Evolutionary conservation across 1,140 invertebrate genomes (phyloP).

Genomic region (Eumeta japonica): DNA sequence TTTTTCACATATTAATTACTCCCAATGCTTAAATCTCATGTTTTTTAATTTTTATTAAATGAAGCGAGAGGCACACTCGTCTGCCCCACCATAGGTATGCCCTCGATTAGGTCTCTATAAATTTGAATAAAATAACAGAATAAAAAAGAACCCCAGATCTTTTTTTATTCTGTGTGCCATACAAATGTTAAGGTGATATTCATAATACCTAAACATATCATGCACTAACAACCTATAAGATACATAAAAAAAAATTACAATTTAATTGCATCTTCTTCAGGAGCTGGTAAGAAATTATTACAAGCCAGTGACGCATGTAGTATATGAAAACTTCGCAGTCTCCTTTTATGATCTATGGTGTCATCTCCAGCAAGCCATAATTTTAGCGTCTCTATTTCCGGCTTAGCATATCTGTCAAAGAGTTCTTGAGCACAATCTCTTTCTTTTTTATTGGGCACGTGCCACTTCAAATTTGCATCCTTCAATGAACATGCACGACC

Average conservation of each 20-base stretch:
- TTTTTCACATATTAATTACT: too few relatives aligned
- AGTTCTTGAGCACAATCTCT: constrained; percentile 64
- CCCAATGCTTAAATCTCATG: too few relatives aligned
- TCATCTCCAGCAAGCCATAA: constrained; percentile 34
- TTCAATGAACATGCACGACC: constrained; percentile 68
- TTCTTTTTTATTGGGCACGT: constrained; percentile 71
- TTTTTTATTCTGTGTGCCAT: too few relatives aligned
- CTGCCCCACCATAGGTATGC: too few relatives aligned
- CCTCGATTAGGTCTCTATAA: too few relatives aligned
- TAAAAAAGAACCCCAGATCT: too few relatives aligned
- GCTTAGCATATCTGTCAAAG: constrained; percentile 63
- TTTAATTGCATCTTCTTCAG: constrained; percentile 25
- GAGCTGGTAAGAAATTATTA: constrained; percentile 28
- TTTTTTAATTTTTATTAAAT: too few relatives aligned
- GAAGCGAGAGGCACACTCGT: too few relatives aligned
- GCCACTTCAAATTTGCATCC: constrained; percentile 73
- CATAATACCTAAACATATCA: too few relatives aligned
- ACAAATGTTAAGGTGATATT: too few relatives aligned
- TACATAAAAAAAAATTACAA: constrained; percentile 25
- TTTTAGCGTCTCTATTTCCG: constrained; percentile 23
- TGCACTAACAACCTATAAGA: constrained; percentile 3
- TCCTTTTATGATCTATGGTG: constrained; percentile 30
- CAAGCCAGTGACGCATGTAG: constrained; percentile 29
- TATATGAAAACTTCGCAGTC: constrained; percentile 30
- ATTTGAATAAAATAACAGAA: too few relatives aligned